Percentiles rank a stretch among this genome's conserved stretches.
phyloP scores from a whole-genome alignment of 2,113 vertebrate species.

The Crocuta crocuta region DNA sequence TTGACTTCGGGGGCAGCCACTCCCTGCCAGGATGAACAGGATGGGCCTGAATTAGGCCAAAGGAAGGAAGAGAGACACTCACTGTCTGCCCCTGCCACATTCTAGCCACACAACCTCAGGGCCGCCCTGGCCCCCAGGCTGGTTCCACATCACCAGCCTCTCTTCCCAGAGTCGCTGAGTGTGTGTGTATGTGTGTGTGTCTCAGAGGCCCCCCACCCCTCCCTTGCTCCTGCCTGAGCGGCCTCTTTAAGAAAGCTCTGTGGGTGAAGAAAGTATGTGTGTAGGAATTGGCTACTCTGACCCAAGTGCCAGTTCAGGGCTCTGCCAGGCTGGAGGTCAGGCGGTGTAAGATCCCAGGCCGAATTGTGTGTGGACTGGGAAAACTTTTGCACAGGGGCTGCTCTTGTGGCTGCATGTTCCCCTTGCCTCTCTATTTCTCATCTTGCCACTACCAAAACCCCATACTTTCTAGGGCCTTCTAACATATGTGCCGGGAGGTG shows the following conservation, averaged over 20 bases:
- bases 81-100: background rate
- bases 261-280: background rate
- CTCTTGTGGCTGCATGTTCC: background rate
- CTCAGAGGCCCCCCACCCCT: background rate
- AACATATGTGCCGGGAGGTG: background rate
- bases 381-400: background rate
- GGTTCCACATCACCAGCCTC: background rate
- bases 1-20: conserved; percentile 33
- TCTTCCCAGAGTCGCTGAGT: background rate
- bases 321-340: background rate
- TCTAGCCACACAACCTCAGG: background rate
- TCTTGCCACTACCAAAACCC: background rate
- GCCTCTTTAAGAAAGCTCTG: conserved; percentile 1
- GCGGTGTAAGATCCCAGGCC: background rate
- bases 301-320: background rate
- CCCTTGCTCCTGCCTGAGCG: background rate
- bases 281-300: background rate
- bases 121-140: background rate
- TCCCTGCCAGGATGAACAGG: conserved; percentile 33
- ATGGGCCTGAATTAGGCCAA: conserved; percentile 16
- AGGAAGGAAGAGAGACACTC: conserved; percentile 25
- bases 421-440: background rate
- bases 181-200: background rate
- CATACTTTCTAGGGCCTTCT: background rate
- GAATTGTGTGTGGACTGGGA: background rate